phyloP scores from a whole-genome alignment of 2,113 vertebrate species.

The Talpa occidentalis region DNA sequence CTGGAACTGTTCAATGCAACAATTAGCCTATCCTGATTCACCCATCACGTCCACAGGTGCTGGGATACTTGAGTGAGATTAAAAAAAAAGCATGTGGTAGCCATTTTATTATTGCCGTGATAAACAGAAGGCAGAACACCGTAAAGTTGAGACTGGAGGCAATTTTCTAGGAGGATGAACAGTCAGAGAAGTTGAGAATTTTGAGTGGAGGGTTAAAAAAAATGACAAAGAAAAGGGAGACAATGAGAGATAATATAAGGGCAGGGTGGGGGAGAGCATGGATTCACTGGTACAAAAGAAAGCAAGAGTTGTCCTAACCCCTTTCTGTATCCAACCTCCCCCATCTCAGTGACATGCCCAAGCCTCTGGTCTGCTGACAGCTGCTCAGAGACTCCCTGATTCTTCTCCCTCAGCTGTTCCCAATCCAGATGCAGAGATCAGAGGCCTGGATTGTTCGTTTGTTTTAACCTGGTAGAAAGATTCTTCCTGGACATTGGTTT shows the following conservation, averaged over 20 bases:
- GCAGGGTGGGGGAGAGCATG: too few species aligned
- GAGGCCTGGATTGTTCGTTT: conserved; percentile 29
- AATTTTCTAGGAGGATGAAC: not conserved
- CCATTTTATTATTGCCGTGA: not conserved
- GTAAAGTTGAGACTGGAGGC: too few species aligned
- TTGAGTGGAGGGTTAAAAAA: not conserved
- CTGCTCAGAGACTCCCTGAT: fast-evolving
- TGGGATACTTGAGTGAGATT: not conserved
- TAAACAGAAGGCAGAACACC: not conserved
- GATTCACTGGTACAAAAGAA: too few species aligned
- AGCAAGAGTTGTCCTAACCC: not conserved
- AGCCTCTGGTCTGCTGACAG: fast-evolving
- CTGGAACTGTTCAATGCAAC: not conserved
- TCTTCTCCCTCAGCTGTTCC: not conserved
- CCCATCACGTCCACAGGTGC: not conserved
- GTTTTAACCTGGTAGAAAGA: conserved; percentile 14
- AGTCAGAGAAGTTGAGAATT: not conserved
- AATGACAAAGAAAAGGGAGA: not conserved
- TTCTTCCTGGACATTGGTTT: conserved; percentile 56
- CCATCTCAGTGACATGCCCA: fast-evolving
- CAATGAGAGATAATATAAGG: not conserved
- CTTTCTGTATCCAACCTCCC: fast-evolving
- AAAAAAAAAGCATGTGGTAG: not conserved
- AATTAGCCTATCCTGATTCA: not conserved
- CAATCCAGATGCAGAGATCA: not conserved